Base-by-base conservation (phyloP, 2,888 invertebrate genomes). In the Netelia fuscicornis region DNA sequence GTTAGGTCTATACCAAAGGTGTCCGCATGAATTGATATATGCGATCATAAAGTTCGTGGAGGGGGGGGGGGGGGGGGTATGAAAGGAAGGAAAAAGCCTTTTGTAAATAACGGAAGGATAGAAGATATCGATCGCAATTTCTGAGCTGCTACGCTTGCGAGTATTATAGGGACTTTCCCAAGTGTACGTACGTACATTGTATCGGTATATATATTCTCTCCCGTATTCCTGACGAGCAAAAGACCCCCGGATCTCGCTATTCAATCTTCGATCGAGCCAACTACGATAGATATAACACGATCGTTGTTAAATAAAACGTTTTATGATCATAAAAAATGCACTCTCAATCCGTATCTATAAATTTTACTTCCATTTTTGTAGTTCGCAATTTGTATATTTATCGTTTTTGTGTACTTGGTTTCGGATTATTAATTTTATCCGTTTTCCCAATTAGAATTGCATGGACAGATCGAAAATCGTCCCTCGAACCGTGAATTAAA, bases 61-160 rank as follows among this genome's bases (percentile, higher is more conserved):
- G 52, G 62, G 37, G 17, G 0, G 62, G n/a, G 0, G 30, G 30
- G 42, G 52, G 62, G 37, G 17, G 0, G 62, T 74, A 56, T 23
- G 48, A 48, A 48, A 13, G 48, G 48, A 20, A 72, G 58, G 56
- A 20, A 30, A 30, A 48, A 74, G 42, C 68, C 62, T 68, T 81
- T 75, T 75, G 68, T 70, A 70, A 81, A 75, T 68, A 60, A 62
- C 23, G 48, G 62, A 62, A 70, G 52, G 20, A 37, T 30, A 68
- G 48, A 58, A 44, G 44, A 70, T 75, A 64, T 75, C 68, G 75
- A 81, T 81, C 68, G 68, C 75, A 70, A 60, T 81, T 68, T 68
- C 75, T 64, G 75, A 75, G 68, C 75, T 62, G 48, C 30, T 48
- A 72, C 65, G 67, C 60, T 60, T 58, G 54, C 13, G 58, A 68